Evolutionary conservation across 2,888 invertebrate genomes (phyloP).

Genomic region (Tachystola acroxantha): DNA sequence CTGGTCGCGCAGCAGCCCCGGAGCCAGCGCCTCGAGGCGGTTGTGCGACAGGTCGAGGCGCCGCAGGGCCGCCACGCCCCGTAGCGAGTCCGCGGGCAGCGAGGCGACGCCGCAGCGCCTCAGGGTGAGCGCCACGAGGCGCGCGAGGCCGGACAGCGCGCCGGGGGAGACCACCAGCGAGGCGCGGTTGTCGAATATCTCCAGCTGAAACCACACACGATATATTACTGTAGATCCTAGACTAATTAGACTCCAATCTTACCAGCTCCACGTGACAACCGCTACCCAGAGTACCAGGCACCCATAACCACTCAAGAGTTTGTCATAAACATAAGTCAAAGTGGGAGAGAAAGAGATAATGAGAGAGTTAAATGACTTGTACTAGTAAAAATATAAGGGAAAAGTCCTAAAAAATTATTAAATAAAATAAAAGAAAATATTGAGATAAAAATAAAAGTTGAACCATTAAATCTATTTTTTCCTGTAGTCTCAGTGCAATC

Average conservation of each 20-base stretch:
- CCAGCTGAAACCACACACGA: not conserved
- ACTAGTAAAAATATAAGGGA: no score
- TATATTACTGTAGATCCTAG: no score
- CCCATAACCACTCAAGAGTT: no score
- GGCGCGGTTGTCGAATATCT: not conserved
- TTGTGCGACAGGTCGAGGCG: conserved; percentile 24
- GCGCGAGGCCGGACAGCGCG: not conserved
- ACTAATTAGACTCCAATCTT: no score
- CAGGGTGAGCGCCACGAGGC: not conserved
- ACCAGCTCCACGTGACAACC: no score
- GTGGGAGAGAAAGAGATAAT: conserved; percentile 76
- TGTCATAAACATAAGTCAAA: no score
- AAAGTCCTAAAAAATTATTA: no score
- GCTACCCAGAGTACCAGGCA: no score
- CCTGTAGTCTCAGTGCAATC: no score
- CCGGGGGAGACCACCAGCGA: conserved; percentile 14
- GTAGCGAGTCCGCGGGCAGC: conserved; percentile 20
- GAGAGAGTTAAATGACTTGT: conserved; percentile 81
- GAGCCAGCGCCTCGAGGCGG: conserved; percentile 14
- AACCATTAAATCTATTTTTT: no score
- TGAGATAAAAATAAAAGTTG: no score
- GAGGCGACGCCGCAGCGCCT: conserved; percentile 1
- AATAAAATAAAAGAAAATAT: conserved; percentile 79
- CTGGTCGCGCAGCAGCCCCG: conserved; percentile 19
- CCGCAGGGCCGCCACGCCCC: conserved; percentile 15